These are phyloP conservation scores for Stegodyphus mimosarum DNA, from an alignment of 1,140 invertebrate genomes.

Conservation along the genomic window DNA sequence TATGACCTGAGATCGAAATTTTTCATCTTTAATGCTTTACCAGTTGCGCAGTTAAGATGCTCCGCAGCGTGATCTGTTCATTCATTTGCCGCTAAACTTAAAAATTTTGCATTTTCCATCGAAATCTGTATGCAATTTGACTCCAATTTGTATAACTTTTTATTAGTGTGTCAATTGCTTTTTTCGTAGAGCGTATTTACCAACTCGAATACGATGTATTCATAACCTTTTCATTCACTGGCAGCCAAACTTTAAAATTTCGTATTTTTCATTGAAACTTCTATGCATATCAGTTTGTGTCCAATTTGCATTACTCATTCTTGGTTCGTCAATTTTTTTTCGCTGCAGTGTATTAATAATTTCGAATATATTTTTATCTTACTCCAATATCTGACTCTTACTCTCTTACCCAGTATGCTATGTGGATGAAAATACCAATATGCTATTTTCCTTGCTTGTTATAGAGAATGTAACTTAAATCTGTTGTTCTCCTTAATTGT, in stretches of 20 bases:
- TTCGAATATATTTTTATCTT: no score
- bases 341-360: no score
- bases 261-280: neutral
- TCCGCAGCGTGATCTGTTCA: neutral
- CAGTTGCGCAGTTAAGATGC: neutral
- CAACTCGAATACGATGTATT: no score
- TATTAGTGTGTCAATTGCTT: neutral
- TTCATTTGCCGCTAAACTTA: neutral
- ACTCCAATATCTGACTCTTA: no score
- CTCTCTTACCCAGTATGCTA: no score
- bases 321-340: neutral
- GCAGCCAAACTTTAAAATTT: neutral
- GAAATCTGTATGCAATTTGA: neutral
- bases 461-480: no score
- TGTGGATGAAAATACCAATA: no score
- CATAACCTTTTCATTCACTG: neutral
- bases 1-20: neutral
- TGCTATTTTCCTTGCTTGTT: no score
- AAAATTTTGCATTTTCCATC: neutral
- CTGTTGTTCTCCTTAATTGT: no score
- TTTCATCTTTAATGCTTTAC: neutral
- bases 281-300: neutral
- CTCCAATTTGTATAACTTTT: neutral
- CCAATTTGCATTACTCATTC: neutral
- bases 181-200: neutral